Conservation (phyloP, 53 echinoderm and acorn worm species). For the Paelopatides confundens region DNA sequence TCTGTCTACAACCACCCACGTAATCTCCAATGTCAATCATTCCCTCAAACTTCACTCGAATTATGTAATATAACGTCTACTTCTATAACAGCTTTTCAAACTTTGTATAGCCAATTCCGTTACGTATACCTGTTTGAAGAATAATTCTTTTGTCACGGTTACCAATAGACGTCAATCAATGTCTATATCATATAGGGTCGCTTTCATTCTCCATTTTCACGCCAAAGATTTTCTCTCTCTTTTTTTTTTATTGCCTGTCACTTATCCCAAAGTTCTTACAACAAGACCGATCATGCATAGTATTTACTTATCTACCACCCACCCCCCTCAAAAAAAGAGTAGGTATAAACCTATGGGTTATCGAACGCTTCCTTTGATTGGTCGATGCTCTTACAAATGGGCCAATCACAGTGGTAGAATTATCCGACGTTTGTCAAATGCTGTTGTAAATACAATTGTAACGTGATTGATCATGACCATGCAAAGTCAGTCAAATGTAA, state of each 20-base stretch:
- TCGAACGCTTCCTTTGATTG: conserved; percentile 10
- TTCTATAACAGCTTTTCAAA: not conserved
- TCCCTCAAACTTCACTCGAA: not conserved
- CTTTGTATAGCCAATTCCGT: not conserved
- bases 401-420: conserved; percentile 6
- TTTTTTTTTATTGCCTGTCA: conserved; percentile 16
- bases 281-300: conserved; percentile 1
- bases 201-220: conserved; percentile 17
- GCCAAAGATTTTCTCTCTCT: not conserved
- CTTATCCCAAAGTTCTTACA: conserved; percentile 11
- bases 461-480: not conserved
- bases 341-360: not conserved
- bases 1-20: not conserved
- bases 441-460: not conserved
- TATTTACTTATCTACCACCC: not conserved
- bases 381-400: not conserved
- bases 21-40: not conserved
- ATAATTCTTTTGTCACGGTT: not conserved
- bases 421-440: conserved; percentile 4
- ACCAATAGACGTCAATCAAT: conserved; percentile 15
- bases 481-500: not conserved
- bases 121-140: conserved; percentile 13
- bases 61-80: not conserved
- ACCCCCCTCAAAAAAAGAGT: not conserved
- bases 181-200: conserved; percentile 29